Conservation (phyloP, 2,888 invertebrate genomes). For the Campoplex capitator region DNA sequence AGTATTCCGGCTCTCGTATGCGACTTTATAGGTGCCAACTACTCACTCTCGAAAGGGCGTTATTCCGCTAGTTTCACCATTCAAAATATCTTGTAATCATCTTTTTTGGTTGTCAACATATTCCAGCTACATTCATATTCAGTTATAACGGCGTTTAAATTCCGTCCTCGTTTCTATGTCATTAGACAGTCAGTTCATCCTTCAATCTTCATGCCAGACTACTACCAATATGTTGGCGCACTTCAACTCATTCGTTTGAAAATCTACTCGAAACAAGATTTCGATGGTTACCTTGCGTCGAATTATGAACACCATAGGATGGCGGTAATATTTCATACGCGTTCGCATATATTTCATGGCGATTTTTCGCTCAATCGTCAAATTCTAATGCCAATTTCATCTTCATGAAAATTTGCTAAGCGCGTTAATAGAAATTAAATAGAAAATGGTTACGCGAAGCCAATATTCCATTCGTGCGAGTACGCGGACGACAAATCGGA, state of each 20-base stretch:
- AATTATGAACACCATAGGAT: not conserved
- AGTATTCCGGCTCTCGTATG: conserved; percentile 48
- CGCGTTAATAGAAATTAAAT: not conserved
- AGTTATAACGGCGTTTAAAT: not conserved
- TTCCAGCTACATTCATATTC: not conserved
- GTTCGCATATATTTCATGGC: not conserved
- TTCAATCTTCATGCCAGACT: not conserved
- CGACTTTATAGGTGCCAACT: not conserved
- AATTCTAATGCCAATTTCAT: not conserved
- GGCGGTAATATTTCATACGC: not conserved
- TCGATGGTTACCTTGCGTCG: not conserved
- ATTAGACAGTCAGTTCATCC: not conserved
- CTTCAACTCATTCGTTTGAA: not conserved
- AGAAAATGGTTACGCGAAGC: not conserved
- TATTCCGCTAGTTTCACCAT: not conserved
- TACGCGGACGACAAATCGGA: not conserved
- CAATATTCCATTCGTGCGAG: not conserved
- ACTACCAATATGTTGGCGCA: not conserved
- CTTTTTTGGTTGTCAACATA: not conserved
- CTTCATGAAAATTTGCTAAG: not conserved
- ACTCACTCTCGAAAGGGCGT: not conserved
- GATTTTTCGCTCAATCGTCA: not conserved
- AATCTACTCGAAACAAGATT: not conserved
- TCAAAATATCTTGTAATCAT: not conserved
- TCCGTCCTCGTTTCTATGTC: conserved; percentile 1